phyloP scores from a whole-genome alignment of 2,888 invertebrate species.

The Imbricaverruca yamaguchii region DNA sequence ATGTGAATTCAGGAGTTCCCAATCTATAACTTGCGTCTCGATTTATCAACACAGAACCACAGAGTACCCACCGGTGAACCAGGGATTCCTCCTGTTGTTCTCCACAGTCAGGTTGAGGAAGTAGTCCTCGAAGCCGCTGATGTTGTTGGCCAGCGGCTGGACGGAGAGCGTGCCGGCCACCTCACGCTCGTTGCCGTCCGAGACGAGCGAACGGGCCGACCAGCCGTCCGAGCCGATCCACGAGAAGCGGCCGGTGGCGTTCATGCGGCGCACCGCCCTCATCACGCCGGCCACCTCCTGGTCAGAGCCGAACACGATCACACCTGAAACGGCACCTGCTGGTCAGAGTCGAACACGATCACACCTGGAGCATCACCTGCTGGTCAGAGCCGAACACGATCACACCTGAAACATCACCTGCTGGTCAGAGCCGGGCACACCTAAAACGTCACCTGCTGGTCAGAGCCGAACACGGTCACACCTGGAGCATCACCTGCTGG shows the following conservation, averaged over 20 bases:
- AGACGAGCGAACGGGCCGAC: slow-evolving; percentile 80
- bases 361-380: too few species aligned
- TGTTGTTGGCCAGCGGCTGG: slow-evolving; percentile 85
- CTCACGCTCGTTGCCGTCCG: slow-evolving; percentile 78
- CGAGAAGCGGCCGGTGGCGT: slow-evolving; percentile 80
- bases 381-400: too few species aligned
- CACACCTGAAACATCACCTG: too few species aligned
- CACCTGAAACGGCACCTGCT: slow-evolving; percentile 52
- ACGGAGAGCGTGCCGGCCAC: slow-evolving; percentile 91
- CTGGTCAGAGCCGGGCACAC: too few species aligned
- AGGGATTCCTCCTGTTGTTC: slow-evolving; percentile 84
- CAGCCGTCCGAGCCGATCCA: slow-evolving; percentile 97
- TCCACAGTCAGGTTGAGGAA: slow-evolving; percentile 73
- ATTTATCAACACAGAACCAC: too few species aligned
- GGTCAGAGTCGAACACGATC: too few species aligned
- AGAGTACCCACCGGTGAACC: slow-evolving; percentile 69
- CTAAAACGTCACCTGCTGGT: too few species aligned
- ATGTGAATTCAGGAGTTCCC: too few species aligned
- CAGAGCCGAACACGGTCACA: too few species aligned
- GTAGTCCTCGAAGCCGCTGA: slow-evolving; percentile 78
- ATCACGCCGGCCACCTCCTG: slow-evolving; percentile 95
- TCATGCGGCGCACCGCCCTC: slow-evolving; percentile 77
- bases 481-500: slow-evolving; percentile 77
- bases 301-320: slow-evolving; percentile 90
- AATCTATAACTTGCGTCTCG: too few species aligned